phyloP scores from a whole-genome alignment of 2,888 invertebrate species.

The Pollenia labialis region DNA sequence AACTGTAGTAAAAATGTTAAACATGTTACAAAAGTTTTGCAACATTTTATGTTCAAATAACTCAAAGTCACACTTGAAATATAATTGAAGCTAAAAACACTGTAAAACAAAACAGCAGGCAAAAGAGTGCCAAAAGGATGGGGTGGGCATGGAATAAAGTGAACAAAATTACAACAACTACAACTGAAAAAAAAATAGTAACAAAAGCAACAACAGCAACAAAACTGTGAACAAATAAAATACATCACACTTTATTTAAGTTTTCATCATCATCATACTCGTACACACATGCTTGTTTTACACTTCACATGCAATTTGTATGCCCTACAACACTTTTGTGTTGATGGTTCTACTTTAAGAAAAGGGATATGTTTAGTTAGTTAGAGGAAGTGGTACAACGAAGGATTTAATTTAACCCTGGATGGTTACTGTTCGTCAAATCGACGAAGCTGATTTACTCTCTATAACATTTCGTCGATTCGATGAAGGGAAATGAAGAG shows the following conservation, averaged over 20 bases:
- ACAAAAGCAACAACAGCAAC: slow-evolving; percentile 7
- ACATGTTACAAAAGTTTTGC: slow-evolving; percentile 70
- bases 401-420: too few species aligned
- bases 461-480: too few species aligned
- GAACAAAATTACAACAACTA: slow-evolving; percentile 33
- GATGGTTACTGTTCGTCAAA: too few species aligned
- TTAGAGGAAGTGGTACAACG: not conserved
- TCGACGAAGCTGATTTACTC: too few species aligned
- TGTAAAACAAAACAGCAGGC: slow-evolving; percentile 26
- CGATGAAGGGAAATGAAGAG: too few species aligned
- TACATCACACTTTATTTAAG: slow-evolving; percentile 67
- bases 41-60: slow-evolving; percentile 72
- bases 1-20: slow-evolving; percentile 33
- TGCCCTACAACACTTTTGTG: slow-evolving; percentile 43
- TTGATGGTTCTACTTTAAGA: not conserved
- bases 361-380: not conserved
- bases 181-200: not conserved
- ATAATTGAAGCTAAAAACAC: slow-evolving; percentile 72
- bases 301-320: slow-evolving; percentile 58
- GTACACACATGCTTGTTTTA: slow-evolving; percentile 56
- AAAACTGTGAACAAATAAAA: slow-evolving; percentile 59
- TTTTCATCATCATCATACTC: slow-evolving; percentile 49
- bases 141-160: slow-evolving; percentile 2
- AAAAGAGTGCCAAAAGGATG: not conserved
- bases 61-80: slow-evolving; percentile 73